Conservation (phyloP, 2,797 vertebrate genomes). For the Cirrhinus molitorella region DNA sequence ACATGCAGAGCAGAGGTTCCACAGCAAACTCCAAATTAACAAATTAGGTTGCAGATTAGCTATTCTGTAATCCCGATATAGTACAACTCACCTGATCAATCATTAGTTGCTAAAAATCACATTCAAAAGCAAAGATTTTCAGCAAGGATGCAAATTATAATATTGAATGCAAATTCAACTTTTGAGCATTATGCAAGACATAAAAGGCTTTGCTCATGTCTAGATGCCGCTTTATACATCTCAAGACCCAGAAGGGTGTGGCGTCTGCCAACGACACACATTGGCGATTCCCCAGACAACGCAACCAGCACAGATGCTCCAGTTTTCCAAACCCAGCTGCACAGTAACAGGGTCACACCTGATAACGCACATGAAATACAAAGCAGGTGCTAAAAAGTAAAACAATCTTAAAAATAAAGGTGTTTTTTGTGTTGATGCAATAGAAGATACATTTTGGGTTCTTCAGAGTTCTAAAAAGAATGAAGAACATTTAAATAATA, state of each 20-base stretch:
- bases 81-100: background rate
- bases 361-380: conserved; percentile 24
- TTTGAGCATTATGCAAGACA: background rate
- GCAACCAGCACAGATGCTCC: conserved; percentile 40
- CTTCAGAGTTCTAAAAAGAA: background rate
- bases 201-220: too few relatives aligned
- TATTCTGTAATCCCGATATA: conserved; percentile 19
- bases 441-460: background rate
- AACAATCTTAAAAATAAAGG: background rate
- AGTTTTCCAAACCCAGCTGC: conserved; percentile 35
- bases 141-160: background rate
- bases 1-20: conserved; percentile 12
- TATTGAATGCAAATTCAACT: background rate
- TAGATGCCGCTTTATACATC: conserved; percentile 12
- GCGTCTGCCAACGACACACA: conserved; percentile 12
- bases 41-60: conserved; percentile 45
- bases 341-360: conserved; percentile 40
- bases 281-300: background rate
- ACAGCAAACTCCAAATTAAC: conserved; percentile 42
- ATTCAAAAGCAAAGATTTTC: background rate
- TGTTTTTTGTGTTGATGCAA: background rate
- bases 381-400: conserved; percentile 22
- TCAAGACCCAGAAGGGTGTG: conserved; percentile 16
- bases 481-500: background rate
- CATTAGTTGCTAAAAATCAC: background rate